Evolutionary conservation across 1,140 invertebrate genomes (phyloP), one percentile per base, ranked within the genome.

Genomic region (Trichonephila inaurata): DNA sequence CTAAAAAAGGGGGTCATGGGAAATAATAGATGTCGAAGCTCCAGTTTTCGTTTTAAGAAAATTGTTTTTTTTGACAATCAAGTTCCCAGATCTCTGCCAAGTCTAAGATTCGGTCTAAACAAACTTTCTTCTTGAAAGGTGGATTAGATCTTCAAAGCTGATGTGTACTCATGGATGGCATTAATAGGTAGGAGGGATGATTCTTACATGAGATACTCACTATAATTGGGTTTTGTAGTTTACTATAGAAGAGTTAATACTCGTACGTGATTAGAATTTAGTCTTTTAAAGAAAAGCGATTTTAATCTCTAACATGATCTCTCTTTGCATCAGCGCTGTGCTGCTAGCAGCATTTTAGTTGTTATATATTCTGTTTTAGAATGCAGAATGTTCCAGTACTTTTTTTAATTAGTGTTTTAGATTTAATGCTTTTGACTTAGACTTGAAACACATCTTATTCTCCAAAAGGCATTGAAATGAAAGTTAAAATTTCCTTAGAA

Each of bases 131-230:
- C 51, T 62, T 60, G 85, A 51, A 87, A 21, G 51, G 60, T 28
- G 85, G 85, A 60, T 62, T 87, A 61, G 51, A 28, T 60, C 85
- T 61, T 62, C 85, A 33, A 61, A 40, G 33, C 18, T 62, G 85
- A 61, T 60, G 51, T 87, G 87, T 69, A 60, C 89, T 82, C 69
- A 61, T 19, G 51, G 33, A 66, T 82, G 72, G 28, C 89, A 91
- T 91, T 91, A 91, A 58, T 91, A 91, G 89, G 69, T 77, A 28
- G 51, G 28, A 60, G 44, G 62, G 40, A 77, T 91, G 89, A 81
- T 82, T 91, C 51, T 91, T 81, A 91, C 89, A 91, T 77, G 72
- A 91, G 72, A 81, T 91, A 91, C 89, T 91, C 89, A 66, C 72
- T 81, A 62, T 91, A 91, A 91, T 91, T 91, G 89, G 62, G 89